Evolutionary conservation across 2,888 invertebrate genomes (phyloP).

Genomic region (Thysanoteuthis rhombus): DNA sequence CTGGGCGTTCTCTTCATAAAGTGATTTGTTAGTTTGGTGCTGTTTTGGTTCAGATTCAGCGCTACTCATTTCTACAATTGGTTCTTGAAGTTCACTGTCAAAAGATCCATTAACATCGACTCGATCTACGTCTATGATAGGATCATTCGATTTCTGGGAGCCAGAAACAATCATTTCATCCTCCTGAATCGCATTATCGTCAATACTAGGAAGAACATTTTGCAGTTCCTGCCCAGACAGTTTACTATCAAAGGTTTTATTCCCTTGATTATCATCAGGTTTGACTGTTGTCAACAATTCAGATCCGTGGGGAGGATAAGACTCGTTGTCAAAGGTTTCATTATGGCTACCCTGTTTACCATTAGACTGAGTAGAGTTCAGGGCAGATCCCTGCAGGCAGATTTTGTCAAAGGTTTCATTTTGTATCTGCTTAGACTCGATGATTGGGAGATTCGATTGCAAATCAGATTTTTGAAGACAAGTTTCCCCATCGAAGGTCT

Average conservation of each 20-base stretch:
- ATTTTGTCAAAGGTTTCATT: neutral
- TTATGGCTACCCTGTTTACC: neutral
- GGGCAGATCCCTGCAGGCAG: neutral
- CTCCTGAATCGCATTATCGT: neutral
- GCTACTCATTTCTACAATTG: too few relatives aligned
- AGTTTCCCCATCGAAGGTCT: neutral
- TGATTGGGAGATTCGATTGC: too few relatives aligned
- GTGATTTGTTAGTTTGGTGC: neutral
- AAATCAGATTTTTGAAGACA: neutral
- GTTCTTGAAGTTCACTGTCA: too few relatives aligned
- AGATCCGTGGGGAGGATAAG: neutral
- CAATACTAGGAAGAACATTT: neutral
- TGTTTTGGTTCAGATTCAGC: neutral
- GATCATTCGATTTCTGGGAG: too few relatives aligned
- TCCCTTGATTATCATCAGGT: neutral
- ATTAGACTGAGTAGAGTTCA: neutral
- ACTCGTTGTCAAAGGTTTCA: neutral
- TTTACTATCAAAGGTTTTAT: neutral
- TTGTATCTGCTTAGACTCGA: neutral
- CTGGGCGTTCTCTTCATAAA: neutral
- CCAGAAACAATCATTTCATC: neutral
- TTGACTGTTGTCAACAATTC: neutral
- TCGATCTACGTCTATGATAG: too few relatives aligned
- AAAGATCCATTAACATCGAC: too few relatives aligned
- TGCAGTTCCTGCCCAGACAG: neutral